These are phyloP conservation scores for Atta colombica DNA, from an alignment of 1,140 invertebrate genomes.

Conservation along the genomic window DNA sequence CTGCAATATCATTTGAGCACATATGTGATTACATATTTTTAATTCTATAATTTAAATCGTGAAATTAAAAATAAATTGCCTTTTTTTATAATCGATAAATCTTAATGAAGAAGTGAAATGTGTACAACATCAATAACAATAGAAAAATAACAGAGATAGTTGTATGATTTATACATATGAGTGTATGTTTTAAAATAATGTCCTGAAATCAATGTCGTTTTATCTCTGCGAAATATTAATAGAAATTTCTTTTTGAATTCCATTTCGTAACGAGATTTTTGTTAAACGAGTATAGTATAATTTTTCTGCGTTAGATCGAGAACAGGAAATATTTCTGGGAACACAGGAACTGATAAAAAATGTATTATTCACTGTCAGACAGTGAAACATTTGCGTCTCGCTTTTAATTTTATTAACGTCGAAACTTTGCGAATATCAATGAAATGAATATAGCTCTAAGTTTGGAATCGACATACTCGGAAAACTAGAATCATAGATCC, in stretches of 20 bases:
- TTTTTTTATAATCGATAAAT: conserved; percentile 10
- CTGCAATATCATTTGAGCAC: not conserved
- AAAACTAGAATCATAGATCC: conserved; percentile 61
- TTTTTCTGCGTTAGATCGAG: conserved; percentile 9
- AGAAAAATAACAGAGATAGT: not conserved
- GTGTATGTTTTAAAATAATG: not conserved
- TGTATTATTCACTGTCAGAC: conserved; percentile 38
- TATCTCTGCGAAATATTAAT: not conserved
- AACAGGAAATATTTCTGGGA: conserved; percentile 21
- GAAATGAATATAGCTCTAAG: conserved; percentile 44
- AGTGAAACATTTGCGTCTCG: conserved; percentile 38
- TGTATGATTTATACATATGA: not conserved
- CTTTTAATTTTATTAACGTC: conserved; percentile 61
- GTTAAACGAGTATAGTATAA: conserved; percentile 12
- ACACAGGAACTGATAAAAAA: conserved; percentile 23
- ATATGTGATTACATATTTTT: not conserved
- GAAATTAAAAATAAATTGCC: not conserved
- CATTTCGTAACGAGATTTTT: conserved; percentile 1
- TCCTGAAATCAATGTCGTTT: not conserved
- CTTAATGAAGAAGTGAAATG: not conserved
- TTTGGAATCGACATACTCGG: conserved; percentile 43
- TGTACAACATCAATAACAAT: not conserved
- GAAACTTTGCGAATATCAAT: conserved; percentile 58
- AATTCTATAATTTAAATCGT: not conserved
- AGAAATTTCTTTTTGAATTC: conserved; percentile 4